Base-by-base conservation (phyloP, 2,888 invertebrate genomes). In the Philonicus albiceps region DNA sequence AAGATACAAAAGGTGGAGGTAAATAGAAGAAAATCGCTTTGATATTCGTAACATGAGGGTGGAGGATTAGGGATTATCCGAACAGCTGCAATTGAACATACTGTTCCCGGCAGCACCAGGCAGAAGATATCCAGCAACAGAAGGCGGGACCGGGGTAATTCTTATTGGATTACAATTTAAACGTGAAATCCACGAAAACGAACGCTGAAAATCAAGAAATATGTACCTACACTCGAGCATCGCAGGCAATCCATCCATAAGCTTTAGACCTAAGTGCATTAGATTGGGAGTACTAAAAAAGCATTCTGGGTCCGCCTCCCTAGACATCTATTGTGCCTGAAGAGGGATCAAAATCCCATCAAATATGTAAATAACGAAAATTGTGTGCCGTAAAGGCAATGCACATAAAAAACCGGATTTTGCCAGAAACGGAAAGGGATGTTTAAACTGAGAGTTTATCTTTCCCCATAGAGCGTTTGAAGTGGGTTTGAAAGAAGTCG, bases 301-400 rank as follows among this genome's bases (percentile, higher is more conserved):
- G 43, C 78, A 78, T 78, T 30, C 40, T 6, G 16, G 27, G 27
- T 16, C 43, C 40, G 19, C 11, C 78, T 22, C 64, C 49, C 80
- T 37, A 64, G 83, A 83, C 83, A n/a, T 80, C 64, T 64, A 83
- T 83, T 83, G 83, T 83, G 83, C 64, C 72, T 83, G 83, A 83
- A 83, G 83, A 83, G 83, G 83, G 83, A 83, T 83, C 83, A 83
- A 83, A 83, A 83, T 83, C 83, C 83, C 83, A 83, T 83, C 83
- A 83, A 83, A 72, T 83, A 83, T 83, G 83, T 83, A 83, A 83
- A 83, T 83, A 83, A 83, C 83, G 83, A 83, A 83, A 83, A 83
- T 83, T 83, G 83, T 83, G 83, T 72, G 64, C 64, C 83, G 83
- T 83, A 83, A 83, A 64, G 55, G 83, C 64, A 83, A 83, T 83